A percentile compares a stretch with the other conserved stretches of the same genome.
These are phyloP conservation scores for Catocala fraxini DNA, from an alignment of 2,888 invertebrate genomes.

Conservation along the genomic window DNA sequence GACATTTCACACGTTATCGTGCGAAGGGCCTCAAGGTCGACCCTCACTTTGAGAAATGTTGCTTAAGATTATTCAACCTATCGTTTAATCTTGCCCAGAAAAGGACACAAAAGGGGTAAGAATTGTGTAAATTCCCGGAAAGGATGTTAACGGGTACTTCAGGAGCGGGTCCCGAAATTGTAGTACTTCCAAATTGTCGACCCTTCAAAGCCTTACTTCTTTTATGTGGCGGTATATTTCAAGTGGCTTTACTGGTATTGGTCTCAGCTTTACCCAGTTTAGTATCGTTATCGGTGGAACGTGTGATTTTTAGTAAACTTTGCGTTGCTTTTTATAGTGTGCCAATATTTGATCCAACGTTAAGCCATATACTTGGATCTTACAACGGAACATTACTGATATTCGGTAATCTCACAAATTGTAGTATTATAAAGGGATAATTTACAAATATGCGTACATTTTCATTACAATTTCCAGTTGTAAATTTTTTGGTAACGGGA, in stretches of 20 bases:
- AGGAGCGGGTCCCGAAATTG: constrained; percentile 15
- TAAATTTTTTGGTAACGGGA: too few relatives aligned
- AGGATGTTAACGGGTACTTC: constrained; percentile 21
- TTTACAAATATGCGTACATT: too few relatives aligned
- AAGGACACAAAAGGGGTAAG: constrained; percentile 22
- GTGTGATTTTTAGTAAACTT: background rate
- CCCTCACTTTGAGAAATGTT: background rate
- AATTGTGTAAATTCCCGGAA: constrained; percentile 11
- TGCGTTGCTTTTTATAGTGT: too few relatives aligned
- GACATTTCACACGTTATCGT: background rate
- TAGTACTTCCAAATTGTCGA: constrained; percentile 15
- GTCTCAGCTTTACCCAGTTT: background rate
- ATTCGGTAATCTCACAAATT: too few relatives aligned
- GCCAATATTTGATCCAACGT: too few relatives aligned
- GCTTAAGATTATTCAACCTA: background rate
- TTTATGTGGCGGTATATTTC: constrained; percentile 13
- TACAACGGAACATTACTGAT: too few relatives aligned
- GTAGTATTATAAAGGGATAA: too few relatives aligned
- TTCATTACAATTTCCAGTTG: too few relatives aligned
- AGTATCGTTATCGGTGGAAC: background rate
- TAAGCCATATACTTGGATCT: too few relatives aligned
- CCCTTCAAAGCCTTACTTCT: constrained; percentile 8
- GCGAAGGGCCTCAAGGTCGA: background rate
- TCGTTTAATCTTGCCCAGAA: constrained; percentile 10
- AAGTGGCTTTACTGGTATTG: constrained; percentile 3